Percentiles rank a stretch among this genome's conserved stretches.
Evolutionary conservation across 2,113 vertebrate species (phyloP).

Genomic region (Rhinoderma darwinii): DNA sequence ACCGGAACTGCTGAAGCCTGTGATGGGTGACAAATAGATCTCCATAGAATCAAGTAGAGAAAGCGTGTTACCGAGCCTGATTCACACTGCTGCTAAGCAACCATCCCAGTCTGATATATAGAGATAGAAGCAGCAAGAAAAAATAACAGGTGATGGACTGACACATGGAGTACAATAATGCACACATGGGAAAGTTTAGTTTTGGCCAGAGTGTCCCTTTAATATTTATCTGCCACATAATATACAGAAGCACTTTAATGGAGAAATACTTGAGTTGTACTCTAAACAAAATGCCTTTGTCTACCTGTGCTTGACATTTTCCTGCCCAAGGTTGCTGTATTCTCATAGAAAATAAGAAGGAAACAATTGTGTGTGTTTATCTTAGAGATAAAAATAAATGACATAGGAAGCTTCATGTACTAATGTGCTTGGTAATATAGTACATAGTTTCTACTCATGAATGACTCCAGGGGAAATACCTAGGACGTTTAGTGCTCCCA

Average conservation of each 20-base stretch:
- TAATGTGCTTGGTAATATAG: background rate
- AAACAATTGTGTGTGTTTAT: slow-evolving; percentile 10
- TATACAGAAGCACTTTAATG: background rate
- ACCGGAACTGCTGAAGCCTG: no score
- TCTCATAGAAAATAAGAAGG: background rate
- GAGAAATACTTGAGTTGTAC: background rate
- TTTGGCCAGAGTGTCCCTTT: no score
- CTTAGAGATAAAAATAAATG: background rate
- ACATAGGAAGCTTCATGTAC: background rate
- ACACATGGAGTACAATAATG: no score
- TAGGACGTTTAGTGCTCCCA: background rate
- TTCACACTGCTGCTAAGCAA: no score
- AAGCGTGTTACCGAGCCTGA: no score
- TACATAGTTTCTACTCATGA: background rate
- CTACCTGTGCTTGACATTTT: slow-evolving; percentile 27
- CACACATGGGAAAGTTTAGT: no score
- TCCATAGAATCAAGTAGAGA: no score
- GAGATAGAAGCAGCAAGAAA: no score
- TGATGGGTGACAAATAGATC: no score
- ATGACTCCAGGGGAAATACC: slow-evolving; percentile 9
- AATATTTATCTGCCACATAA: background rate
- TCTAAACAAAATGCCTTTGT: background rate
- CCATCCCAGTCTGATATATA: no score
- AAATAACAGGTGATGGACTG: no score
- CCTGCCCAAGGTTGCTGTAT: background rate